Evolutionary conservation across 2,113 vertebrate genomes (phyloP).

Genomic region (Nycticryphes semicollaris): DNA sequence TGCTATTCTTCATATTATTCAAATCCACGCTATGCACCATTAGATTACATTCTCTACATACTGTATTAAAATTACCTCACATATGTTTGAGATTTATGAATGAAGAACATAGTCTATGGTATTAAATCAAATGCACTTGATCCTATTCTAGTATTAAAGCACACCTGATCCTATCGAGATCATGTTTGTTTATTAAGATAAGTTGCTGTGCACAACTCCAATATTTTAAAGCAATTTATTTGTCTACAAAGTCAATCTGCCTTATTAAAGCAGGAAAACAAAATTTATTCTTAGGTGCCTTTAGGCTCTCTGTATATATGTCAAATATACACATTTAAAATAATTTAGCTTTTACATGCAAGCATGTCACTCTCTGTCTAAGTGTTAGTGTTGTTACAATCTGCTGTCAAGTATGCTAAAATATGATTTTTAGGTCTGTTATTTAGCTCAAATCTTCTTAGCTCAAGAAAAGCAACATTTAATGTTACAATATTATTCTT

Average conservation of each 20-base stretch:
- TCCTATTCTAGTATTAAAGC: neutral
- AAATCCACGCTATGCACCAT: neutral
- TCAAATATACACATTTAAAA: neutral
- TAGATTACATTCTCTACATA: neutral
- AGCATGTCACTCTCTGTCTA: neutral
- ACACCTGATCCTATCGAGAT: neutral
- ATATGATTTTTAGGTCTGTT: neutral
- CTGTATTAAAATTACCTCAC: neutral
- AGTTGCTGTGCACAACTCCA: no score
- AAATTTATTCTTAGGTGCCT: neutral
- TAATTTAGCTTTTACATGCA: neutral
- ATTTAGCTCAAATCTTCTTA: neutral
- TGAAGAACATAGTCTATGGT: neutral
- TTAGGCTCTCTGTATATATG: neutral
- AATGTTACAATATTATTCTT: neutral
- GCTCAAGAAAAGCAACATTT: neutral
- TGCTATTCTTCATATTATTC: neutral
- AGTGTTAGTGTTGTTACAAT: neutral
- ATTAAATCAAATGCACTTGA: neutral
- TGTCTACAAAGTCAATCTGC: neutral
- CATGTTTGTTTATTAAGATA: neutral
- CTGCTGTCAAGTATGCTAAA: neutral
- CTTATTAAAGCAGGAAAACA: neutral
- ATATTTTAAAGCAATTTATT: neutral
- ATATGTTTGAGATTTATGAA: neutral